These are phyloP conservation scores for Circaetus gallicus DNA, from an alignment of 2,113 vertebrate species.

Conservation along the genomic window DNA sequence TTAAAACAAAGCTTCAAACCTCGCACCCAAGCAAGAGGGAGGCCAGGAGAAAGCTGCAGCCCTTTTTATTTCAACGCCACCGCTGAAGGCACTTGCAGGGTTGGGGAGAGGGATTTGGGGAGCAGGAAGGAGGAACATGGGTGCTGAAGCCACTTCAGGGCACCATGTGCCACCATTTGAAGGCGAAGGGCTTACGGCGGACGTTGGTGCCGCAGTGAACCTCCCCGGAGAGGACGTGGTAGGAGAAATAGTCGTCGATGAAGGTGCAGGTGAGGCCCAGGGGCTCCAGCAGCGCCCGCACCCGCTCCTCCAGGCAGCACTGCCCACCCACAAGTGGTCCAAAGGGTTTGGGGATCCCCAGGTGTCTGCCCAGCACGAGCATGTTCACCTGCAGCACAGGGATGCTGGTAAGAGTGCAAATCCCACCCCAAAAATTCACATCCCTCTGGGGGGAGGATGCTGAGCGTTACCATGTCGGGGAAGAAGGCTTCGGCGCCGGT, in stretches of 20 bases:
- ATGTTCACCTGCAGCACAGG: conserved; percentile 84
- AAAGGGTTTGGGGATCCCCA: conserved; percentile 90
- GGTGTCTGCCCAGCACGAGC: conserved; percentile 83
- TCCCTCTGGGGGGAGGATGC: accelerated
- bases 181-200: conserved; percentile 74
- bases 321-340: conserved; percentile 77
- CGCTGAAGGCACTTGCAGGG: background rate
- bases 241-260: conserved; percentile 81
- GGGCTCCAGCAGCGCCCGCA: conserved; percentile 75
- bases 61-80: background rate
- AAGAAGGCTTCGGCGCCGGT: conserved; percentile 80
- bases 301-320: conserved; percentile 81
- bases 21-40: background rate
- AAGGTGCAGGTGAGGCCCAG: conserved; percentile 85
- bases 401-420: accelerated
- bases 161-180: conserved; percentile 87
- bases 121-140: accelerated
- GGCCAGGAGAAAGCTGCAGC: background rate
- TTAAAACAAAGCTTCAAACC: background rate
- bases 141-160: conserved; percentile 53
- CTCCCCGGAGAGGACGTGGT: conserved; percentile 78
- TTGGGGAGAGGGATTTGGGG: background rate
- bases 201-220: conserved; percentile 91
- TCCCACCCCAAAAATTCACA: background rate
- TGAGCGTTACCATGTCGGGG: conserved; percentile 80